phyloP scores from a whole-genome alignment of 2,888 invertebrate genomes.

The Gasteruption jaculator region DNA sequence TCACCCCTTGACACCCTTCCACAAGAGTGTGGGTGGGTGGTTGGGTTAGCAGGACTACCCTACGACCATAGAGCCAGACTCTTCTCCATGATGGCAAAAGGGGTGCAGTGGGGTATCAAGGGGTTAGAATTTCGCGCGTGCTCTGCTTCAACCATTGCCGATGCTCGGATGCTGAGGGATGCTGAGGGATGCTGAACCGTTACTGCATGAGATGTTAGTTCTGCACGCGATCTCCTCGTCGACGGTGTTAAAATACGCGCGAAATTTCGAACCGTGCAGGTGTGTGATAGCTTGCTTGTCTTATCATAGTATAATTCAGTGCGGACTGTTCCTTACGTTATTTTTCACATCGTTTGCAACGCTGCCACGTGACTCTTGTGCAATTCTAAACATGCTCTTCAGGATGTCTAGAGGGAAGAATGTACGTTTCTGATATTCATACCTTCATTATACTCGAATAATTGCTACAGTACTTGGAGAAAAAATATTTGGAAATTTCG shows the following conservation, averaged over 20 bases:
- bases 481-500: no score
- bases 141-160: conserved; percentile 42
- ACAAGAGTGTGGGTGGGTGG: no score
- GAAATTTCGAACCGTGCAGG: conserved; percentile 13
- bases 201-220: conserved; percentile 46
- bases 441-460: no score
- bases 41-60: not conserved
- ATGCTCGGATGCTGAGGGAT: conserved; percentile 30
- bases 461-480: no score
- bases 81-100: no score
- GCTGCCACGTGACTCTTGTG: conserved; percentile 12
- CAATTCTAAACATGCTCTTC: conserved; percentile 32
- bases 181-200: conserved; percentile 48
- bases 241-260: conserved; percentile 38
- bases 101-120: conserved; percentile 23
- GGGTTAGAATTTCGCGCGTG: conserved; percentile 49
- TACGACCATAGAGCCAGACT: no score
- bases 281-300: not conserved
- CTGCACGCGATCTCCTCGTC: conserved; percentile 47
- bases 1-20: conserved; percentile 30
- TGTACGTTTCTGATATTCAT: conserved; percentile 45
- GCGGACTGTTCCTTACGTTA: no score
- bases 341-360: no score
- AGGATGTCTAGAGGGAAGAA: conserved; percentile 42
- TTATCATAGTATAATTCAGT: not conserved